Evolutionary conservation across 1,140 invertebrate species (phyloP).

Genomic region (Drosophila nannoptera): DNA sequence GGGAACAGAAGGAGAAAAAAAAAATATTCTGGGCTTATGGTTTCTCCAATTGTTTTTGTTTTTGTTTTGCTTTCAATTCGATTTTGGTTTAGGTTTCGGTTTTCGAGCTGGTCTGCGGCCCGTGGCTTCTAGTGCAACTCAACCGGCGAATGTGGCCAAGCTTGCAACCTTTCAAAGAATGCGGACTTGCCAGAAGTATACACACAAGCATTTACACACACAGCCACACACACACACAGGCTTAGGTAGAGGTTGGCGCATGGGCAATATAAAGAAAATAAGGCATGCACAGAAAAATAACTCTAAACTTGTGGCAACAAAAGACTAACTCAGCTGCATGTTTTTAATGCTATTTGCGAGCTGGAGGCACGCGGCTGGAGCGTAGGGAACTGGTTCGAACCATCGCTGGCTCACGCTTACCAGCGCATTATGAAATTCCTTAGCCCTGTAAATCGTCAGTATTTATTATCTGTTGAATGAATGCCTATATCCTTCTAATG

Average conservation of each 20-base stretch:
- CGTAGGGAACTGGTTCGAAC: constrained; percentile 1
- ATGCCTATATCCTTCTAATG: too few species aligned
- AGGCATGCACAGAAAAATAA: constrained; percentile 64
- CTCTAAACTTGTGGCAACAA: constrained; percentile 70
- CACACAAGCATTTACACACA: too few species aligned
- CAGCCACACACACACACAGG: constrained; percentile 24
- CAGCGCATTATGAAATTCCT: too few species aligned
- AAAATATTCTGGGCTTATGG: constrained; percentile 38
- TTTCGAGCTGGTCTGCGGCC: constrained; percentile 55
- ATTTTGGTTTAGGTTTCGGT: constrained; percentile 42
- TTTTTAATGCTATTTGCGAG: constrained; percentile 37
- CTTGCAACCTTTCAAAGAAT: constrained; percentile 75
- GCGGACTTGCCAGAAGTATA: constrained; percentile 73
- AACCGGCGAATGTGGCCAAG: constrained; percentile 47
- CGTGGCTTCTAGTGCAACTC: constrained; percentile 32
- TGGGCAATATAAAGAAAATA: constrained; percentile 55
- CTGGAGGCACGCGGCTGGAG: constrained; percentile 21
- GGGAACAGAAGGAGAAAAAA: constrained; percentile 60
- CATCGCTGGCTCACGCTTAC: too few species aligned
- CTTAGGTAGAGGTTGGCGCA: constrained; percentile 28
- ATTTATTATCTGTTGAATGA: too few species aligned
- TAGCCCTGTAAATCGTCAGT: too few species aligned
- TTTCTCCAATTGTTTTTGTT: constrained; percentile 34
- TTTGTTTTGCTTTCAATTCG: constrained; percentile 19
- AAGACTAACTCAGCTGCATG: constrained; percentile 56